Evolutionary conservation across 1,140 invertebrate genomes (phyloP).

Genomic region (Paralvinella palmiformis): DNA sequence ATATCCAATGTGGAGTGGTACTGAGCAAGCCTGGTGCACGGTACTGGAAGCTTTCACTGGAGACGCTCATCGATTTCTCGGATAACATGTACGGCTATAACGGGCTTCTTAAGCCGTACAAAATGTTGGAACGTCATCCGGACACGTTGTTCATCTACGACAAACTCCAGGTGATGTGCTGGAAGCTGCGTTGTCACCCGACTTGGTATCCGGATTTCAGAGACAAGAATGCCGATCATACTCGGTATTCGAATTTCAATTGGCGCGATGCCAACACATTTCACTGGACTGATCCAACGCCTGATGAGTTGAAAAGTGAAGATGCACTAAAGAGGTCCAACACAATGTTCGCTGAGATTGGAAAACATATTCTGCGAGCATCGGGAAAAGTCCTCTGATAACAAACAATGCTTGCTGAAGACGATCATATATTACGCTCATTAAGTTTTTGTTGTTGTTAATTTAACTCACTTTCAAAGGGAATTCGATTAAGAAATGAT

Average conservation of each 20-base stretch:
- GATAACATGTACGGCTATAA: constrained; percentile 16
- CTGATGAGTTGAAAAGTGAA: no score
- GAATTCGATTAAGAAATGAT: no score
- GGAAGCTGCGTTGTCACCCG: constrained; percentile 10
- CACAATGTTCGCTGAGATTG: no score
- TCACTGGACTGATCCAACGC: constrained; percentile 20
- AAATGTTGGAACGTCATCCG: constrained; percentile 17
- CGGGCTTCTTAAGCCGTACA: constrained; percentile 21
- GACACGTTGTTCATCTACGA: constrained; percentile 11
- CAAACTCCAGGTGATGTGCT: constrained; percentile 27
- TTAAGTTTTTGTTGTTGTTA: no score
- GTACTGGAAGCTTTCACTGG: constrained; percentile 15
- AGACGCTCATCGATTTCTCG: constrained; percentile 8
- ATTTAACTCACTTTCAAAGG: no score
- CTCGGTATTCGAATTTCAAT: constrained; percentile 10
- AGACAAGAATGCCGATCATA: no score
- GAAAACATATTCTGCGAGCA: no score
- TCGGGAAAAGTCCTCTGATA: no score
- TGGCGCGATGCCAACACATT: constrained; percentile 14
- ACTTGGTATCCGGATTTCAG: constrained; percentile 10
- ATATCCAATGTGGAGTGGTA: constrained; percentile 18
- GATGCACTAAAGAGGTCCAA: no score
- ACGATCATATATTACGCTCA: no score
- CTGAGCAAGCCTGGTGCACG: constrained; percentile 11
- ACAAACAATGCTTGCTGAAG: no score